phyloP scores from a whole-genome alignment of 2,797 vertebrate species.

The Acestrorhynchus altus region DNA sequence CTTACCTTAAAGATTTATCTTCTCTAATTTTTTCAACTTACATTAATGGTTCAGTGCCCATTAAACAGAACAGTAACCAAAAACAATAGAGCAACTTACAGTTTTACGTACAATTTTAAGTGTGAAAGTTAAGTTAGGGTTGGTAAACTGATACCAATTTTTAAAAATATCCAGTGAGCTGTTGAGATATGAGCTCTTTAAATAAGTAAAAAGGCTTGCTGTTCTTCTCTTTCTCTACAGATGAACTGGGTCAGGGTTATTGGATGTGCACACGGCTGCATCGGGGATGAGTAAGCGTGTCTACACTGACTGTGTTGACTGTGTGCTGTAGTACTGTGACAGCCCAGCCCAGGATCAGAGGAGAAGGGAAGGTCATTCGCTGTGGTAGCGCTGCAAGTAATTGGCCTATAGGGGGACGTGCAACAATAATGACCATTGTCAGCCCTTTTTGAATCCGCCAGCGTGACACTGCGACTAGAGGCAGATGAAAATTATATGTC shows the following conservation, averaged over 20 bases:
- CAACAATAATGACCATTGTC: slow-evolving; percentile 17
- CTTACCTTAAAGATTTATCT: too few relatives aligned
- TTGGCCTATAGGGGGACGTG: background rate
- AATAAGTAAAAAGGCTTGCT: background rate
- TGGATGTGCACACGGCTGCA: background rate
- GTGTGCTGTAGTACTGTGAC: slow-evolving; percentile 14
- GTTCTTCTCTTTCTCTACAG: background rate
- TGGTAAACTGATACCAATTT: too few relatives aligned
- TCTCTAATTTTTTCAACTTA: too few relatives aligned
- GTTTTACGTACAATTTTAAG: too few relatives aligned
- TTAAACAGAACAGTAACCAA: too few relatives aligned
- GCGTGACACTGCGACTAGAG: background rate
- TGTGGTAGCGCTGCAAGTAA: slow-evolving; percentile 4
- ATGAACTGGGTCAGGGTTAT: background rate
- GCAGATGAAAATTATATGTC: slow-evolving; percentile 8
- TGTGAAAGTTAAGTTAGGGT: too few relatives aligned
- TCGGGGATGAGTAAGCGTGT: background rate
- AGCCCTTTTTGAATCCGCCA: slow-evolving; percentile 18
- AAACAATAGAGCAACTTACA: too few relatives aligned
- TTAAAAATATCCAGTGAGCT: background rate
- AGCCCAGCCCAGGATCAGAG: slow-evolving; percentile 14
- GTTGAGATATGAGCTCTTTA: background rate
- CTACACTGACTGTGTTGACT: background rate
- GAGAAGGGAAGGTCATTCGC: slow-evolving; percentile 35
- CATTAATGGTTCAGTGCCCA: too few relatives aligned